Conservation (phyloP, 2,888 invertebrate species). For the Amphipoea oculea region DNA sequence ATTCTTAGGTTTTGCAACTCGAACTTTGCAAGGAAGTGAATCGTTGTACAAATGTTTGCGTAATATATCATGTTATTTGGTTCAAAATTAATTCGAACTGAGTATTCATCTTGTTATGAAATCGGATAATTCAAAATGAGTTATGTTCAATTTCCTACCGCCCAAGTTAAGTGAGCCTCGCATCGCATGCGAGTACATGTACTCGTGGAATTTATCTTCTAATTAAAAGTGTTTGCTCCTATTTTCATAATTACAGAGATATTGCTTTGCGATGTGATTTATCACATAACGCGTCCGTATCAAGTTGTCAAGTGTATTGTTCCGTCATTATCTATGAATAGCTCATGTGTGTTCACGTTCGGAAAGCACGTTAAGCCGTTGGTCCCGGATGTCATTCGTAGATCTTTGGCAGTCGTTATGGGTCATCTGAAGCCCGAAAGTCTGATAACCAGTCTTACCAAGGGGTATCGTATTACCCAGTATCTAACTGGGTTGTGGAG, state of each 20-base stretch:
- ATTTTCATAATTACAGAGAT: conserved; percentile 71
- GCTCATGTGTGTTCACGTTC: background rate
- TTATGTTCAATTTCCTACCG: conserved; percentile 71
- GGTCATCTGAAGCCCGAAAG: no score
- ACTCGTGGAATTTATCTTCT: conserved; percentile 69
- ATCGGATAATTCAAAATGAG: conserved; percentile 70
- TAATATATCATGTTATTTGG: conserved; percentile 49
- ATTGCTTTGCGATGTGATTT: conserved; percentile 63
- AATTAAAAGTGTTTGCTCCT: conserved; percentile 70
- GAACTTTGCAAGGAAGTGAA: conserved; percentile 41
- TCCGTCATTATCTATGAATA: conserved; percentile 6
- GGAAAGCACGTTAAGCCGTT: background rate
- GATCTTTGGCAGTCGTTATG: no score
- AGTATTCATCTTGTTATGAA: conserved; percentile 64
- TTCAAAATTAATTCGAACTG: conserved; percentile 61
- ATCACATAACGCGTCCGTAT: conserved; percentile 59
- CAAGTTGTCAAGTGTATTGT: conserved; percentile 50
- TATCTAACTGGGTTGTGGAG: no score
- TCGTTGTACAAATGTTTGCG: conserved; percentile 44
- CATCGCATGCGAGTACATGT: conserved; percentile 60
- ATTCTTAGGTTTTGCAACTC: conserved; percentile 14
- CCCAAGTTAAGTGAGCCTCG: conserved; percentile 59
- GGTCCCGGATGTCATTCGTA: background rate
- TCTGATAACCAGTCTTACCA: no score
- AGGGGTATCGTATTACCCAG: no score